These are phyloP conservation scores for Sclerodermus sp. DNA, from an alignment of 2,888 invertebrate genomes.

Conservation along the genomic window DNA sequence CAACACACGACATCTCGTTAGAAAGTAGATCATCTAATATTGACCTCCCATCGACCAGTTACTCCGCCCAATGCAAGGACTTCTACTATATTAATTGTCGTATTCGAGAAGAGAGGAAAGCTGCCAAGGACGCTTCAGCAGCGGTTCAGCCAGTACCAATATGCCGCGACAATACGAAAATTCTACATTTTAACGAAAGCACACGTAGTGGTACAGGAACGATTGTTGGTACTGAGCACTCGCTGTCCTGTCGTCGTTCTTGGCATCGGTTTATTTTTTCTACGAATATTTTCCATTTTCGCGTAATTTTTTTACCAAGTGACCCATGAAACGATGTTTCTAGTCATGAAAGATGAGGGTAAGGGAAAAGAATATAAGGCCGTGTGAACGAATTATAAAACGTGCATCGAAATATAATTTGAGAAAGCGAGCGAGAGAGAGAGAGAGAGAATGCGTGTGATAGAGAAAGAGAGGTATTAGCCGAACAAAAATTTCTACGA, in stretches of 20 bases:
- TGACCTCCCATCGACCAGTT: slow-evolving; percentile 42
- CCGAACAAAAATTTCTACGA: slow-evolving; percentile 33
- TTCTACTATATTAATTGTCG: slow-evolving; percentile 26
- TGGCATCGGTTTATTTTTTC: slow-evolving; percentile 46
- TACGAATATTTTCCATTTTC: slow-evolving; percentile 43
- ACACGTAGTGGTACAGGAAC: not conserved
- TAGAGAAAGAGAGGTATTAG: slow-evolving; percentile 15
- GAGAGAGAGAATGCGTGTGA: slow-evolving; percentile 14
- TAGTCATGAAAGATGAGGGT: slow-evolving; percentile 43
- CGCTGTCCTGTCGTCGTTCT: slow-evolving; percentile 14
- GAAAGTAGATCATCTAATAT: too few relatives aligned
- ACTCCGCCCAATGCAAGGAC: slow-evolving; percentile 46
- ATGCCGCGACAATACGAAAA: not conserved
- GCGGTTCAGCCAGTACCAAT: too few relatives aligned
- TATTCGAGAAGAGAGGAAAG: slow-evolving; percentile 23
- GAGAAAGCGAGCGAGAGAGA: slow-evolving; percentile 24
- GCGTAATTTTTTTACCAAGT: slow-evolving; percentile 54
- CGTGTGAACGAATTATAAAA: too few relatives aligned
- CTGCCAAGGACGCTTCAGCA: slow-evolving; percentile 14
- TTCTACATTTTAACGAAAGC: not conserved
- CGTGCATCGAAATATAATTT: slow-evolving; percentile 20
- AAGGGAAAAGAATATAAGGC: slow-evolving; percentile 8
- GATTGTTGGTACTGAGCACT: slow-evolving; percentile 2
- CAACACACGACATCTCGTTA: too few relatives aligned
- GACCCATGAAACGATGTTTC: slow-evolving; percentile 50